Evolutionary conservation across 2,888 invertebrate species (phyloP), one percentile per base, ranked within the genome.

Genomic region (Andricus curvator): DNA sequence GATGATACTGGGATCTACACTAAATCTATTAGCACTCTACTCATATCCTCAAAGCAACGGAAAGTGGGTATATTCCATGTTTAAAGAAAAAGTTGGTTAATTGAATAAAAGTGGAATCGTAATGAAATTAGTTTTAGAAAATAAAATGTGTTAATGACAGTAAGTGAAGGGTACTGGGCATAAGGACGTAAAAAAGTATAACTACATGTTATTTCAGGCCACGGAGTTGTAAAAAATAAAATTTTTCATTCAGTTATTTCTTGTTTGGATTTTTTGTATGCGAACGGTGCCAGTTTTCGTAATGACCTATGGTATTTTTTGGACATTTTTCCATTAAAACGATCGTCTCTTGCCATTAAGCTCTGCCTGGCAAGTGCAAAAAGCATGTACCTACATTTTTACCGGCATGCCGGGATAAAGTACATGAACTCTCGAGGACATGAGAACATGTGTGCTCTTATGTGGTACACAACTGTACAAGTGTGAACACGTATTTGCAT

Each of bases 401-500:
- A 74, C n/a, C 37, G n/a, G 33, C 74, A 74, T 33, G 15, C 17
- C 37, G 6, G 74, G 56, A 37, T 74, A 33, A 74, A 56, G 15
- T 51, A 29, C 17, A 5, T 51, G n/a, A 22, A 60, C 60, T 60
- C 15, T 64, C 25, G 25, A 5, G 22, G 6, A 48, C 29, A 51
- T 29, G 33, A 29, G 51, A 74, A 56, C n/a, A 33, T 33, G n/a
- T 56, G 33, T 74, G 56, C 33, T 64, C 64, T 74, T 56, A 8
- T n/a, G 11, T 56, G 51, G 11, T n/a, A 37, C 22, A 74, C 56
- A 5, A 17, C 48, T 48, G 17, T 48, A 17, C 48, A 74, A 74
- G 74, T 74, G 74, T 74, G 33, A 56, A 74, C 56, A 22, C 22
- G 11, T 74, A 37, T 74, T 56, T 74, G 56, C 29, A 33, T 56